A percentile compares a stretch with the other conserved stretches of the same genome.
phyloP scores from a whole-genome alignment of 2,888 invertebrate species.

The Dinocampus coccinellae region DNA sequence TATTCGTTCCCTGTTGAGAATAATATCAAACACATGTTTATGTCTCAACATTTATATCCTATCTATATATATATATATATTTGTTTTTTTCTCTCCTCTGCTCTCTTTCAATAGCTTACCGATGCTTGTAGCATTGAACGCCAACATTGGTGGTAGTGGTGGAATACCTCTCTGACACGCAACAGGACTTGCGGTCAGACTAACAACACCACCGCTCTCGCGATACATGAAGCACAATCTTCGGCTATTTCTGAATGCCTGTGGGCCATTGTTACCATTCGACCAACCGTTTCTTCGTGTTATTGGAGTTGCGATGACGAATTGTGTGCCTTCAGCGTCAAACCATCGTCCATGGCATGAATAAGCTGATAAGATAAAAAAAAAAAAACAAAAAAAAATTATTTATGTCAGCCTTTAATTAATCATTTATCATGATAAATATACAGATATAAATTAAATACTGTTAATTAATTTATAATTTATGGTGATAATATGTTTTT shows the following conservation, averaged over 20 bases:
- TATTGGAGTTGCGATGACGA: slow-evolving; percentile 84
- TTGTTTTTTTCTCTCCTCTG: neutral
- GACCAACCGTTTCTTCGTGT: slow-evolving; percentile 73
- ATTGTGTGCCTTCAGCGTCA: slow-evolving; percentile 84
- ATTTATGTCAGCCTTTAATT: too few species aligned
- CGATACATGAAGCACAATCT: slow-evolving; percentile 85
- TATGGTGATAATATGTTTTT: too few species aligned
- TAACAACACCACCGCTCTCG: slow-evolving; percentile 71
- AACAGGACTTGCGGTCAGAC: slow-evolving; percentile 66
- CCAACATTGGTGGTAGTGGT: slow-evolving; percentile 70
- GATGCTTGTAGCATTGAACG: slow-evolving; percentile 79
- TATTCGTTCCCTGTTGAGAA: neutral
- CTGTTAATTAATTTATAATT: too few species aligned
- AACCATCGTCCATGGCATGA: slow-evolving; percentile 90
- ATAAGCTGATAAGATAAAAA: slow-evolving; percentile 76
- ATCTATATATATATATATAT: neutral
- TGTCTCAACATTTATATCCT: slow-evolving; percentile 9
- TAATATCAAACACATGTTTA: slow-evolving; percentile 11
- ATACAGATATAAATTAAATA: too few species aligned
- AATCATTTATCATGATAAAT: too few species aligned
- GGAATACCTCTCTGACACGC: slow-evolving; percentile 66
- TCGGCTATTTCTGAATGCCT: slow-evolving; percentile 69
- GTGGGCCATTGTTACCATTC: slow-evolving; percentile 64
- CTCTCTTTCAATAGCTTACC: slow-evolving; percentile 70
- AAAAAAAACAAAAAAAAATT: neutral